Conservation (phyloP, 2,797 vertebrate species). For the Acomys russatus region DNA sequence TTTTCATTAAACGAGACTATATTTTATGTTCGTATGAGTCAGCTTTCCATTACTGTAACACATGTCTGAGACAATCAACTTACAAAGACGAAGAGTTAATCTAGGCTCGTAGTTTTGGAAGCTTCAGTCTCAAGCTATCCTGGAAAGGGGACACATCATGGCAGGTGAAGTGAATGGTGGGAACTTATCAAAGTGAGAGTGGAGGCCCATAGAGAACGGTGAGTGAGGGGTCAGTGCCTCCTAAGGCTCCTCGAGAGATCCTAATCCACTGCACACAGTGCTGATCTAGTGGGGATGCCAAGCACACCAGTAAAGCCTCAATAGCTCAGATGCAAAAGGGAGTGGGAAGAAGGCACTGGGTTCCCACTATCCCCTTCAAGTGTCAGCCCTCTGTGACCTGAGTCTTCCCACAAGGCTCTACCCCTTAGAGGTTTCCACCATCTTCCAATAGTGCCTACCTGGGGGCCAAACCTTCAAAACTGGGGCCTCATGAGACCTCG, state of each 20-base stretch:
- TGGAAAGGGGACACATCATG: neutral
- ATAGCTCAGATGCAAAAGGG: neutral
- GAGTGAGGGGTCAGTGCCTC: no score
- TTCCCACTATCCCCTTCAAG: neutral
- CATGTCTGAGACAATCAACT: neutral
- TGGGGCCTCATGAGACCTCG: neutral
- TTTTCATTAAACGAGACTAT: neutral
- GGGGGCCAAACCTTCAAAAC: neutral
- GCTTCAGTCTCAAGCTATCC: neutral
- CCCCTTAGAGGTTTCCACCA: neutral
- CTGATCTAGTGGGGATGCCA: no score
- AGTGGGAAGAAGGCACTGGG: neutral
- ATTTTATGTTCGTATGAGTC: neutral
- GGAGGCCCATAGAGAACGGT: no score
- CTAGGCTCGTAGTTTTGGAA: neutral
- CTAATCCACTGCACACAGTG: no score
- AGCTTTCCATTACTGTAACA: neutral
- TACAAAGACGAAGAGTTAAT: neutral
- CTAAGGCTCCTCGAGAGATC: no score
- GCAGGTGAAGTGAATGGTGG: no score
- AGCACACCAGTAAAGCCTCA: no score
- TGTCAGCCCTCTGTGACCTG: neutral
- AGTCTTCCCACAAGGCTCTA: neutral
- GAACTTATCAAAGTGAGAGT: no score
- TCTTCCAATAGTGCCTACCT: neutral